Evolutionary conservation across 2,113 vertebrate genomes (phyloP), one percentile per base, ranked within the genome.

Genomic region (Muntiacus reevesi): DNA sequence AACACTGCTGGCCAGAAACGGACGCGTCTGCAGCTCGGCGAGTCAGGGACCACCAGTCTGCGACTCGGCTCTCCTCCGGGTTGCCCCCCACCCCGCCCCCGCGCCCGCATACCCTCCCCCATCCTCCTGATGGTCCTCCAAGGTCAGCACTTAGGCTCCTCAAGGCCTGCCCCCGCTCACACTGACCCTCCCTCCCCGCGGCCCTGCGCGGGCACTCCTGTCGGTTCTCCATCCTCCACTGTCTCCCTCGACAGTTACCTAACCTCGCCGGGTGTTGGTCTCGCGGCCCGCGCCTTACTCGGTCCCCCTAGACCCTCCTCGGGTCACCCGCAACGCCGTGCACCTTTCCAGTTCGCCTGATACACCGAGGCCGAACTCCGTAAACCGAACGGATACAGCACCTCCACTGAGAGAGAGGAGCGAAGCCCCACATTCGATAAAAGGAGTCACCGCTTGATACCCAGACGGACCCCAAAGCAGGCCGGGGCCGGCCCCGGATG

Each of bases 161-260:
- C 88, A 50, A 82, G 93, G 93, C 91, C 94, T 27, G 52, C 43
- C 36, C 62, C 71, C 0, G 30, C 55, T 12, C 79, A 0, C 3
- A 55, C 92, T 6, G 87, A 92, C 82, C 86, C 87, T 50, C 45
- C 71, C 40, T 10, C 50, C 27, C 54, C 4, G 67, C 59, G 12
- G 40, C 8, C 57, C 82, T 0, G 59, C 36, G 57, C 59, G 6
- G 74, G 12, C 79, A 28, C 79, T 16, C 57, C 55, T 1, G 74
- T 5, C 3, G 96, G 94, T 92, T 89, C 92, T 74, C 57, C 95
- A 91, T 79, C 95, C 95, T 91, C 87, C 74, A 27, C 55, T 2
- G 50, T 94, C 47, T 47, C 76, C 6, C 83, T 43, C 57, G 2
- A 2, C 81, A 1, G 87, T 30, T 3, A 19, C 36, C 81, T 45